Conservation (phyloP, 2,888 invertebrate species). For the Platypus cylindrus region DNA sequence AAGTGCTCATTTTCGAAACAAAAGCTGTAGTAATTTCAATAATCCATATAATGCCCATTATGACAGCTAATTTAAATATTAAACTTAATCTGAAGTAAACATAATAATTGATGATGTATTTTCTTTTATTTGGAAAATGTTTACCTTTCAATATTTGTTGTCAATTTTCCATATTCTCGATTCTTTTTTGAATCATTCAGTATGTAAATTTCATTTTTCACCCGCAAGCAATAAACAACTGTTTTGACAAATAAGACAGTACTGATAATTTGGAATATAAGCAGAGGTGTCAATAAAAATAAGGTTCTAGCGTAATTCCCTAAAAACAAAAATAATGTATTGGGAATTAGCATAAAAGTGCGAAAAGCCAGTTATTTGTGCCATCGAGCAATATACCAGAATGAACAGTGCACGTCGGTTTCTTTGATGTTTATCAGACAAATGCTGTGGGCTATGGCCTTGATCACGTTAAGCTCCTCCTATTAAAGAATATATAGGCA, state of each 20-base stretch:
- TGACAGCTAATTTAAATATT: slow-evolving; percentile 61
- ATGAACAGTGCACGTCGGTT: too few species aligned
- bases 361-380: too few species aligned
- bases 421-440: too few species aligned
- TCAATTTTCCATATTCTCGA: slow-evolving; percentile 38
- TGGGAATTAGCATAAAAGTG: too few species aligned
- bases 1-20: slow-evolving; percentile 35
- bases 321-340: slow-evolving; percentile 12
- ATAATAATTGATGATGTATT: slow-evolving; percentile 4
- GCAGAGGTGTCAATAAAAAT: slow-evolving; percentile 40
- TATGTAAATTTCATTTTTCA: slow-evolving; percentile 60
- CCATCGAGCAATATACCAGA: too few species aligned
- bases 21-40: slow-evolving; percentile 52
- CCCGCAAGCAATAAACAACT: slow-evolving; percentile 53
- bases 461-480: too few species aligned
- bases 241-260: slow-evolving; percentile 55
- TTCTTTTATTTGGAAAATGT: neutral
- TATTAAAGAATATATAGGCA: too few species aligned
- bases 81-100: slow-evolving; percentile 46
- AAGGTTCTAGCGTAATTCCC: slow-evolving; percentile 22
- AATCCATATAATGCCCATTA: slow-evolving; percentile 68
- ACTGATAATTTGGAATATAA: slow-evolving; percentile 51
- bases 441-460: too few species aligned
- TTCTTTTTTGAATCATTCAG: slow-evolving; percentile 48
- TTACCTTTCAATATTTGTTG: slow-evolving; percentile 57